Conservation (phyloP, 1,140 invertebrate genomes). For the Aphaenogaster rudis region DNA sequence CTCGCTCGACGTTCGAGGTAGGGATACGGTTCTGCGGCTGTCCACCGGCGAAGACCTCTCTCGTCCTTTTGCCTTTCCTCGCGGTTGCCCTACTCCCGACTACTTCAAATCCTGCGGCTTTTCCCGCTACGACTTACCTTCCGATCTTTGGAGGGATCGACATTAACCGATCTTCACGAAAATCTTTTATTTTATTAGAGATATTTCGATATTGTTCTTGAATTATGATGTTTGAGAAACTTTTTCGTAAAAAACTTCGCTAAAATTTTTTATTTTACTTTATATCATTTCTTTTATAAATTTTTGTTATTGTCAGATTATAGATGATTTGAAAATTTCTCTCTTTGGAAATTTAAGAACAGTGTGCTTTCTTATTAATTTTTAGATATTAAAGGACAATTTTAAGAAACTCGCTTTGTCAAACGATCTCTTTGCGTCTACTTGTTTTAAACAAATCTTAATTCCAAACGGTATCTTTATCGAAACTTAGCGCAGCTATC, state of each 20-base stretch:
- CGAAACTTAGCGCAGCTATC: not conserved
- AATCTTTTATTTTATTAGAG: not conserved
- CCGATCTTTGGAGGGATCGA: constrained; percentile 3
- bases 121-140: not conserved
- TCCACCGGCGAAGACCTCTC: constrained; percentile 64
- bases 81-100: constrained; percentile 17
- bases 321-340: not conserved
- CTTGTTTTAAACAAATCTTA: not conserved
- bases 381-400: not conserved
- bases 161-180: not conserved
- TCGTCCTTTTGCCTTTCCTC: constrained; percentile 55
- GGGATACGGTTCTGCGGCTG: constrained; percentile 54
- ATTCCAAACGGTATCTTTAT: constrained; percentile 1
- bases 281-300: not conserved
- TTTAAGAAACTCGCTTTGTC: not conserved
- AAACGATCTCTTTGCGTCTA: not conserved
- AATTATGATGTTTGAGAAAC: not conserved
- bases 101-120: not conserved
- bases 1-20: constrained; percentile 69
- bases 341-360: not conserved
- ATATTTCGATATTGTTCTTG: not conserved
- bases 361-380: not conserved
- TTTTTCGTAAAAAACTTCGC: not conserved
- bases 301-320: not conserved
- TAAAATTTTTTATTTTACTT: not conserved